Conservation (phyloP, 2,113 vertebrate species). For the Meles meles region DNA sequence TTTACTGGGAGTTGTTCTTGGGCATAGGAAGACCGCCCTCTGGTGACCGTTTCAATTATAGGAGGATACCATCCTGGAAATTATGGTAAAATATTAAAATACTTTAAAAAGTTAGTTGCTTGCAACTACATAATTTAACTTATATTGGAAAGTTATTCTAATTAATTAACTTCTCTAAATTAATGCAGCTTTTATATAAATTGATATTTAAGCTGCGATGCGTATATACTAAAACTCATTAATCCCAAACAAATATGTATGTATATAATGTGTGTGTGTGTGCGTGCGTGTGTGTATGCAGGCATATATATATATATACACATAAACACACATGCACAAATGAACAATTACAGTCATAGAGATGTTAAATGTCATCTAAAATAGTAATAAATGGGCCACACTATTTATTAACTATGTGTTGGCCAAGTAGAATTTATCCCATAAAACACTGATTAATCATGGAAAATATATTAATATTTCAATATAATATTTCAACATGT, state of each 20-base stretch:
- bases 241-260: neutral
- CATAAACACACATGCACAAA: neutral
- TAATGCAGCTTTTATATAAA: neutral
- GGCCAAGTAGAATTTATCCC: neutral
- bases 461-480: neutral
- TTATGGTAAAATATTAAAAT: neutral
- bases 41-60: neutral
- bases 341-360: neutral
- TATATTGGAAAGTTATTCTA: neutral
- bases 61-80: neutral
- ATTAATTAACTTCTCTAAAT: neutral
- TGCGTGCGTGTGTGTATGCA: neutral
- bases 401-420: neutral
- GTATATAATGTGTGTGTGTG: neutral
- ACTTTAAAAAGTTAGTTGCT: neutral
- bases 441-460: neutral
- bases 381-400: neutral
- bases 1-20: neutral
- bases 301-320: neutral
- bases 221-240: neutral
- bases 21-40: neutral
- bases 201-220: neutral
- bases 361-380: neutral
- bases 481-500: neutral
- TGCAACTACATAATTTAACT: neutral